Evolutionary conservation across 1,140 invertebrate genomes (phyloP), one percentile per base, ranked within the genome.

Genomic region (Drosophila dunni): DNA sequence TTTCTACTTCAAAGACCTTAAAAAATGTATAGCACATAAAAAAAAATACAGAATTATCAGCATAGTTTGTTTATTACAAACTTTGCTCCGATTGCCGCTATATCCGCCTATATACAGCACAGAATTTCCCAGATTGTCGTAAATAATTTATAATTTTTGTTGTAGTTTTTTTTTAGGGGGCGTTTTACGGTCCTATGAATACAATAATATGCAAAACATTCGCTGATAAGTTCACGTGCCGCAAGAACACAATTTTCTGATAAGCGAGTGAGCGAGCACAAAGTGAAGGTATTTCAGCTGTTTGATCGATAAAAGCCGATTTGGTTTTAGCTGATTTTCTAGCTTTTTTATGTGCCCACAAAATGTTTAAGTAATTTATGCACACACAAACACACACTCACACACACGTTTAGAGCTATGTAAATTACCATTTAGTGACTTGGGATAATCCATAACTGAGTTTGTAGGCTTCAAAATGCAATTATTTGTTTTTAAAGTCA

Each of bases 281-380:
- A 62, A 74, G 45, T 75, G 58, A 9, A 60, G 13, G 15, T 44
- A 50, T 75, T 74, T 69, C 20, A 48, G 34, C 53, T 81, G 76
- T 90, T 91, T 91, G 86, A 91, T 86, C 81, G 86, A 86, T 85
- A 82, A 46, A 71, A 44, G 38, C 38, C 38, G 34, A 40, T 46
- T 53, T 44, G 1, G 5, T 15, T 58, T 13, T 17, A 62, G 56
- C 40, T 58, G 40, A 60, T 20, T 29, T 24, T 24, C 24, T 24
- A 1, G 24, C 24, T 24, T 10, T 61, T 70, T 78, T 65, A 80
- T 78, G 67, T 78, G 65, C 44, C 58, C 42, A 60, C 77, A 65
- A 73, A 90, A 63, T 66, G 33, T 33, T 77, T 72, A 56, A 75
- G 66, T 75, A 74, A 82, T 66, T 88, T 88, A 88, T 83, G 56